These are phyloP conservation scores for Coptodon rendalli DNA, from an alignment of 2,113 vertebrate genomes.

Conservation along the genomic window DNA sequence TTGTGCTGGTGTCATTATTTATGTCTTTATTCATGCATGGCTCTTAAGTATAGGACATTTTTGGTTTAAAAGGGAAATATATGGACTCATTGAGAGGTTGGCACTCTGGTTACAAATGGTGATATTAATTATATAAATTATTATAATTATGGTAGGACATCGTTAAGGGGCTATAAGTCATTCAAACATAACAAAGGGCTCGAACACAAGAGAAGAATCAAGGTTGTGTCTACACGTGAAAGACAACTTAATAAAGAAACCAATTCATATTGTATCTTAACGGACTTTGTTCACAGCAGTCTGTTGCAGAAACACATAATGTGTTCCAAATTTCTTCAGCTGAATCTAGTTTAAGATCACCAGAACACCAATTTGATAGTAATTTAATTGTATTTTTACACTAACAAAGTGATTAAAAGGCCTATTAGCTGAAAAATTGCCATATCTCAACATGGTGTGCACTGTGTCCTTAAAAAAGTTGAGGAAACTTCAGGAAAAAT, in stretches of 20 bases:
- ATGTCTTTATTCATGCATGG: constrained; percentile 13
- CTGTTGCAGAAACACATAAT: not conserved
- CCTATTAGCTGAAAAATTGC: not conserved
- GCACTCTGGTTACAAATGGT: not conserved
- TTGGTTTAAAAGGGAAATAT: not conserved
- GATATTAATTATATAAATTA: not conserved
- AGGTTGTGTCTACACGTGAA: not conserved
- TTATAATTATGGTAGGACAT: not conserved
- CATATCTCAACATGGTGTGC: not conserved
- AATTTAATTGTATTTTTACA: not conserved
- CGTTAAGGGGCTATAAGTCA: not conserved
- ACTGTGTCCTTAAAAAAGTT: not conserved
- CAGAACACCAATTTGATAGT: not conserved
- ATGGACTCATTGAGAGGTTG: not conserved
- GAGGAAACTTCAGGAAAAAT: not conserved
- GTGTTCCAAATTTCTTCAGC: not conserved
- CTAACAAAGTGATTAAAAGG: not conserved
- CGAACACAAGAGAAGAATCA: not conserved
- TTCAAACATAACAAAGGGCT: not conserved
- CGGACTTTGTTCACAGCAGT: not conserved
- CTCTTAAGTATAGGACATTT: not conserved
- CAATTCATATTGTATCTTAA: not conserved
- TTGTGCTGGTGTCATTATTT: constrained; percentile 8
- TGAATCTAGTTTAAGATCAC: not conserved
- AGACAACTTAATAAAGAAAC: not conserved